Conservation (phyloP, 1,140 invertebrate species). For the Drosophila auraria region DNA sequence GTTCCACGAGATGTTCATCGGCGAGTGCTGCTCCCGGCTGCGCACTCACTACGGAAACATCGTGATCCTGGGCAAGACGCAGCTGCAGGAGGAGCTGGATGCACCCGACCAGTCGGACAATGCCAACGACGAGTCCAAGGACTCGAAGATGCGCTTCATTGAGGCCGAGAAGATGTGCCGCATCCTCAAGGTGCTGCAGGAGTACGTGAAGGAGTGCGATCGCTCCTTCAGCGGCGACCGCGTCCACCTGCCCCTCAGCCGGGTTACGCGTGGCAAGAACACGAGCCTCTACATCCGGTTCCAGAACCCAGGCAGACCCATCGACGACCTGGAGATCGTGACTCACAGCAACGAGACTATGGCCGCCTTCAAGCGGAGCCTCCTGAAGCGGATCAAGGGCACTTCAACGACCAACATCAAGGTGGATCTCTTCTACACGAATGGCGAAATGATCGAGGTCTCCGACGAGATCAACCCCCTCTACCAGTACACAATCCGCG, state of each 20-base stretch:
- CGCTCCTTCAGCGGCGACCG: constrained; percentile 95
- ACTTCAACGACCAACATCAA: constrained; percentile 90
- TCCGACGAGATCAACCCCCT: constrained; percentile 95
- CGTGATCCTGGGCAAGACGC: constrained; percentile 72
- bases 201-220: constrained; percentile 98
- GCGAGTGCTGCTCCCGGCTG: constrained; percentile 94
- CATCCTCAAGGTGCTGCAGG: constrained; percentile 96
- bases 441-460: constrained; percentile 94
- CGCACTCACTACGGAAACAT: constrained; percentile 93
- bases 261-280: constrained; percentile 95
- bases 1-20: constrained; percentile 96
- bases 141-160: constrained; percentile 85
- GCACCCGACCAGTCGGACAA: constrained; percentile 73
- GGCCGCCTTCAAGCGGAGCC: constrained; percentile 87
- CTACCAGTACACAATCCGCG: constrained; percentile 93
- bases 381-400: constrained; percentile 91
- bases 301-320: constrained; percentile 94
- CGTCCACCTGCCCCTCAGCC: constrained; percentile 88
- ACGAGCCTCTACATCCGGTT: constrained; percentile 94
- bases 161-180: constrained; percentile 97
- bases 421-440: constrained; percentile 94
- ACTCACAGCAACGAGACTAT: constrained; percentile 97
- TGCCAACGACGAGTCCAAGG: constrained; percentile 72
- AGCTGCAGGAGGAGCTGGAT: constrained; percentile 73
- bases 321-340: constrained; percentile 96